phyloP scores from a whole-genome alignment of 53 echinoderm and acorn worm genomes.

The Echinometra lucunter region DNA sequence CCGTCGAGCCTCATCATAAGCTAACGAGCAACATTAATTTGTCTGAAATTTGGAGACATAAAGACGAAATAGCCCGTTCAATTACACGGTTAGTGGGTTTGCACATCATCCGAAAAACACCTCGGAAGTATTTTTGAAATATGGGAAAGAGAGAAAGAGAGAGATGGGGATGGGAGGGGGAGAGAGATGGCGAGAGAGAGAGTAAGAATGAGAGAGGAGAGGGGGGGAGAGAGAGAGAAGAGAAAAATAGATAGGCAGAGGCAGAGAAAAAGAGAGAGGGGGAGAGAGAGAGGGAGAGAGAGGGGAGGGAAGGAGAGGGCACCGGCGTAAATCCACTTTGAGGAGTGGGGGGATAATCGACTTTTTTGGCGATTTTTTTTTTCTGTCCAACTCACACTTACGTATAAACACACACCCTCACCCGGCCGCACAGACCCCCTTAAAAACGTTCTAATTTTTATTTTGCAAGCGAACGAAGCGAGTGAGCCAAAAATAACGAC shows the following conservation, averaged over 20 bases:
- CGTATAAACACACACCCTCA: too few relatives aligned
- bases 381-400: too few relatives aligned
- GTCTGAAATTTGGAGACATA: neutral
- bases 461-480: too few relatives aligned
- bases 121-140: neutral
- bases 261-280: neutral
- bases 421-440: too few relatives aligned
- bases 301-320: neutral
- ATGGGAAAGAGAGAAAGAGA: neutral
- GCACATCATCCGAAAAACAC: neutral
- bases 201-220: neutral
- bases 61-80: neutral
- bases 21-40: neutral
- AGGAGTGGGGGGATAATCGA: too few relatives aligned
- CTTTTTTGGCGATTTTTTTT: too few relatives aligned
- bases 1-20: neutral
- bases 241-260: neutral
- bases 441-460: too few relatives aligned
- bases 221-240: neutral
- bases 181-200: too few relatives aligned
- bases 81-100: neutral
- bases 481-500: too few relatives aligned
- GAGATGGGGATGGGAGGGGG: too few relatives aligned
- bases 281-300: neutral
- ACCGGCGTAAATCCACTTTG: too few relatives aligned